Evolutionary conservation across 1,140 invertebrate genomes (phyloP).

Genomic region (Grapholita molesta): DNA sequence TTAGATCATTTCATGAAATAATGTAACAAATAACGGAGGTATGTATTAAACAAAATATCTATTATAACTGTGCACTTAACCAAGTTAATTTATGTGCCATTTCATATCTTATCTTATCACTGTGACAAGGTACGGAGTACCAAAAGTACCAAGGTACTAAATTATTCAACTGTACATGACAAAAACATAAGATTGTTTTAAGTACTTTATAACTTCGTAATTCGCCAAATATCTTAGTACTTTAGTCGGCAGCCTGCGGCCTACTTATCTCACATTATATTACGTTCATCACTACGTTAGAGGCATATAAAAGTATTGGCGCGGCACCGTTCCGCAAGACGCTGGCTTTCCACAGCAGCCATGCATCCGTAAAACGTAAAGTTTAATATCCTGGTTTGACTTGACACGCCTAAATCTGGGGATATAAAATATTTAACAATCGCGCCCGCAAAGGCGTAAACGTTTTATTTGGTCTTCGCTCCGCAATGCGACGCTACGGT

Average conservation of each 20-base stretch:
- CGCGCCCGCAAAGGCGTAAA: slow-evolving; percentile 30
- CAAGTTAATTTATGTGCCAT: no score
- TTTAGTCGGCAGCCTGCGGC: neutral
- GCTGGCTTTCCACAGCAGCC: neutral
- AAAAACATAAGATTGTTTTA: no score
- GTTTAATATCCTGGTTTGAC: slow-evolving; percentile 32
- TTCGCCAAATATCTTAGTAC: neutral
- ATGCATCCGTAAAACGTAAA: slow-evolving; percentile 21
- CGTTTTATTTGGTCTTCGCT: slow-evolving; percentile 33
- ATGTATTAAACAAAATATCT: no score
- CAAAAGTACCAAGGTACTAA: no score
- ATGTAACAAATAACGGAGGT: no score
- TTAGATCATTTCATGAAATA: no score
- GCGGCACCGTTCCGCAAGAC: slow-evolving; percentile 6
- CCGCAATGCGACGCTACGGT: slow-evolving; percentile 2
- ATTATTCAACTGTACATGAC: no score
- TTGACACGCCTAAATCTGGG: slow-evolving; percentile 31
- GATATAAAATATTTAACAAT: slow-evolving; percentile 47
- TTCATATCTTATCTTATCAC: no score
- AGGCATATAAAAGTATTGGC: neutral
- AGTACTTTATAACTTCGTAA: no score
- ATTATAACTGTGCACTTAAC: no score
- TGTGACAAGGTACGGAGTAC: no score
- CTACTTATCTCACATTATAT: neutral
- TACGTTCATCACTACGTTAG: no score